These are phyloP conservation scores for Lophius americanus DNA, from an alignment of 2,797 vertebrate species.

Conservation along the genomic window DNA sequence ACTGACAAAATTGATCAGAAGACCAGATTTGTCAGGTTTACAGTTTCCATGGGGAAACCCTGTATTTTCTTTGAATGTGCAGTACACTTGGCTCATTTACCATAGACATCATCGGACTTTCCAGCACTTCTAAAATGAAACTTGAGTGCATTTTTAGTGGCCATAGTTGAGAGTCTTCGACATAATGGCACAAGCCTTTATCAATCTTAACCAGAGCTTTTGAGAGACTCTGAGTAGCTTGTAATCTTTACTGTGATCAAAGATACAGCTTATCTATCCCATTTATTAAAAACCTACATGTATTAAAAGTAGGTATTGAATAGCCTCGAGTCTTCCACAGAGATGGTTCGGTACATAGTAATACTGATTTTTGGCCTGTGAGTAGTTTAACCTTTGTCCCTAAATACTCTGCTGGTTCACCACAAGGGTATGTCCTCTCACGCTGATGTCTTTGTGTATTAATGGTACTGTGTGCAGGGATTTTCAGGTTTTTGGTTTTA, in stretches of 20 bases:
- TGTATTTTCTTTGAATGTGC: constrained; percentile 21
- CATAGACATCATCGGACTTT: constrained; percentile 10
- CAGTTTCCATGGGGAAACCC: constrained; percentile 21
- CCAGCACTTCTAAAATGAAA: constrained; percentile 3
- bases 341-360: neutral
- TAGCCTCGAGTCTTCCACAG: neutral
- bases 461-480: neutral
- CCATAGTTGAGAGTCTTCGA: neutral
- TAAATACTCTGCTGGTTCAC: constrained; percentile 13
- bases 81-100: constrained; percentile 16
- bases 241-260: constrained; percentile 5
- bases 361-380: constrained; percentile 16
- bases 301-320: neutral
- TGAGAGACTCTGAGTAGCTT: constrained; percentile 8
- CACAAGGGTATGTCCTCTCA: constrained; percentile 19
- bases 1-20: constrained; percentile 17
- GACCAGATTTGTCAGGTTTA: constrained; percentile 8
- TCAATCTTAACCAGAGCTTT: constrained; percentile 3
- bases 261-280: constrained; percentile 20
- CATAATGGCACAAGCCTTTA: neutral
- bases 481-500: constrained; percentile 3
- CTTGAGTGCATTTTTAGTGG: constrained; percentile 9
- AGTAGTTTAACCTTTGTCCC: neutral
- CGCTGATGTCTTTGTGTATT: neutral
- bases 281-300: neutral